Evolutionary conservation across 1,140 invertebrate genomes (phyloP).

Genomic region (Lordiphosa clarofinis): DNA sequence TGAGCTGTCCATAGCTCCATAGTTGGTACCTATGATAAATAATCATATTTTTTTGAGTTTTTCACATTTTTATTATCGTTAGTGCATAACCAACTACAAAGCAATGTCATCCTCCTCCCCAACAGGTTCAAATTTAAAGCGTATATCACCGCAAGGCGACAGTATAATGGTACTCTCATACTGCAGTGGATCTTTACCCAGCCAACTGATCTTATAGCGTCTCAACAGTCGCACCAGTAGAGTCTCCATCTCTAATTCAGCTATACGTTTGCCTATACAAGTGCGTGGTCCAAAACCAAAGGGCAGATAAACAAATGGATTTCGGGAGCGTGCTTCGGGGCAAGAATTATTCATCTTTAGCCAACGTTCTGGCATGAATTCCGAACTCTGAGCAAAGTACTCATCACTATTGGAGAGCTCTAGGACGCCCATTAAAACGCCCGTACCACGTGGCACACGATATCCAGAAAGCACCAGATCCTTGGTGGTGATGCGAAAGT

Average conservation of each 20-base stretch:
- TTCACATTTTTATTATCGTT: too few relatives aligned
- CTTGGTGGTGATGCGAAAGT: conserved; percentile 87
- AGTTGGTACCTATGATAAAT: too few relatives aligned
- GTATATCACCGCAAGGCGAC: conserved; percentile 48
- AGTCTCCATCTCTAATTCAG: conserved; percentile 85
- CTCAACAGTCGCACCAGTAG: conserved; percentile 82
- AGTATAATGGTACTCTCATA: conserved; percentile 68
- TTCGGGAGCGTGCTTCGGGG: conserved; percentile 60
- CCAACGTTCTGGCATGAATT: conserved; percentile 90
- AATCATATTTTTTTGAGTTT: not conserved
- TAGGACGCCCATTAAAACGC: conserved; percentile 50
- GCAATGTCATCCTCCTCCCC: conserved; percentile 5
- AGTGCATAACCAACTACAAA: not conserved
- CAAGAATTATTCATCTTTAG: conserved; percentile 77
- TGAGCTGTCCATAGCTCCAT: too few relatives aligned
- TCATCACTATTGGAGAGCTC: conserved; percentile 60
- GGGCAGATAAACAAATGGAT: conserved; percentile 74
- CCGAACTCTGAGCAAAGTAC: conserved; percentile 84
- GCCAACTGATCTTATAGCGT: conserved; percentile 80
- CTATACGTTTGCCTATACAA: conserved; percentile 84
- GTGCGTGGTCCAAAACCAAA: conserved; percentile 83
- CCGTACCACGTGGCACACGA: conserved; percentile 88
- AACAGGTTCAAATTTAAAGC: conserved; percentile 56
- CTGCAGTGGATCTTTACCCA: conserved; percentile 37
- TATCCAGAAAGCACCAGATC: conserved; percentile 90